phyloP scores from a whole-genome alignment of 2,113 vertebrate genomes.

The Eulemur macaco region DNA sequence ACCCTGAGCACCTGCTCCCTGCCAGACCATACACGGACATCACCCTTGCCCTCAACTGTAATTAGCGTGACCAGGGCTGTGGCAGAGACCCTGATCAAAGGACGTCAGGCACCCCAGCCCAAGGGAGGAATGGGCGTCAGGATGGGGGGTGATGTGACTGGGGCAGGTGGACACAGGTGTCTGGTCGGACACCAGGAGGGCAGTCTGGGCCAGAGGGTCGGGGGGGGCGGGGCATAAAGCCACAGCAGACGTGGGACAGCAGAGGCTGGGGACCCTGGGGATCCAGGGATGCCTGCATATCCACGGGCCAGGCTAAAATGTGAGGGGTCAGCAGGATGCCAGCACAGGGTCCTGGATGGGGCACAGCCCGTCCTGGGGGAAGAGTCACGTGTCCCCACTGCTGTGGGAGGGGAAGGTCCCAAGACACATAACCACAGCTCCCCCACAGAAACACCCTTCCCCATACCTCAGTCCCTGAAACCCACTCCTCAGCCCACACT shows the following conservation, averaged over 20 bases:
- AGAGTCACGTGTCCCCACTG: neutral
- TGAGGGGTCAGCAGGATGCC: neutral
- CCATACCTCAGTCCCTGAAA: neutral
- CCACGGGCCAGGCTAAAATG: neutral
- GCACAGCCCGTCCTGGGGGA: neutral
- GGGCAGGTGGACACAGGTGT: neutral
- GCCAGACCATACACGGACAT: neutral
- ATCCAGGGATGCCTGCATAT: neutral
- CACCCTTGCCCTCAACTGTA: accelerated
- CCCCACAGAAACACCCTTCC: neutral
- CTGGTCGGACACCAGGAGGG: accelerated
- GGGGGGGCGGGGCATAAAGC: neutral
- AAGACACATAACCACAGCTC: too few relatives aligned
- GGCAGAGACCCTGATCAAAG: neutral
- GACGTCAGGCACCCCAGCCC: accelerated
- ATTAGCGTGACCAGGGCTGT: accelerated
- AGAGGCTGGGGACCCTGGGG: neutral
- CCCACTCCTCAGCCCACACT: neutral
- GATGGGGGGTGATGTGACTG: neutral
- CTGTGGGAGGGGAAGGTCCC: neutral
- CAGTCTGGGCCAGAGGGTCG: neutral
- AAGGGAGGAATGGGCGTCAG: accelerated
- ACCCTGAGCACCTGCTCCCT: neutral
- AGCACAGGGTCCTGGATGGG: neutral
- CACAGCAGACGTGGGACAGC: neutral